Conservation (phyloP, 1,140 invertebrate species). For the Dufourea novaeangliae region DNA sequence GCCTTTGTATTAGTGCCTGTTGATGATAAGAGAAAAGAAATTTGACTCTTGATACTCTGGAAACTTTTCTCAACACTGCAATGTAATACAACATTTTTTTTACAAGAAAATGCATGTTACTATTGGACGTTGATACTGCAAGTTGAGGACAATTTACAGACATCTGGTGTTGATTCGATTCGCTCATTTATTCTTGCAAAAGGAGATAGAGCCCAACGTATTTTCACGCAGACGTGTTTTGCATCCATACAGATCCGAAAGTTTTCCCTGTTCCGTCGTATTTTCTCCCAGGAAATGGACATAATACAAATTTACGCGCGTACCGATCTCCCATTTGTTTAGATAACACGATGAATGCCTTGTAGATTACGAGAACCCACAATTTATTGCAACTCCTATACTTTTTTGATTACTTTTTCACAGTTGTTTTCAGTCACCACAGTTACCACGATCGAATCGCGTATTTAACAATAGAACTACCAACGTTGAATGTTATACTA, state of each 20-base stretch:
- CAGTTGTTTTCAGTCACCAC: too few species aligned
- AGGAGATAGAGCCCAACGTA: conserved; percentile 17
- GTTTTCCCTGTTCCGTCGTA: neutral
- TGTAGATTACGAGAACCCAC: neutral
- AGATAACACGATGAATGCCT: neutral
- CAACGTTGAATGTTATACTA: too few species aligned
- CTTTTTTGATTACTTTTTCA: neutral
- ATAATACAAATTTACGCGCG: conserved; percentile 12
- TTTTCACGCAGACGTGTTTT: neutral
- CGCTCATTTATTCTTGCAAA: neutral
- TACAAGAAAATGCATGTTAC: neutral
- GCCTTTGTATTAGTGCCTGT: too few species aligned
- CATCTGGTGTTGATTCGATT: neutral
- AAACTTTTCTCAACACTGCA: neutral
- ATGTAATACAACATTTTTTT: too few species aligned
- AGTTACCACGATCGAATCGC: too few species aligned
- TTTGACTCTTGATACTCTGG: too few species aligned
- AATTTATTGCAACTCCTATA: neutral
- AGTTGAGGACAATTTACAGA: conserved; percentile 9
- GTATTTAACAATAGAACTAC: too few species aligned
- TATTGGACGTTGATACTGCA: neutral
- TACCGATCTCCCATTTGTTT: neutral
- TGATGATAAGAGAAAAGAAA: too few species aligned
- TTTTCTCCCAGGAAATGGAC: neutral
- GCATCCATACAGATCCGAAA: neutral